phyloP scores from a whole-genome alignment of 2,113 vertebrate genomes.

The Cygnus buccinator region DNA sequence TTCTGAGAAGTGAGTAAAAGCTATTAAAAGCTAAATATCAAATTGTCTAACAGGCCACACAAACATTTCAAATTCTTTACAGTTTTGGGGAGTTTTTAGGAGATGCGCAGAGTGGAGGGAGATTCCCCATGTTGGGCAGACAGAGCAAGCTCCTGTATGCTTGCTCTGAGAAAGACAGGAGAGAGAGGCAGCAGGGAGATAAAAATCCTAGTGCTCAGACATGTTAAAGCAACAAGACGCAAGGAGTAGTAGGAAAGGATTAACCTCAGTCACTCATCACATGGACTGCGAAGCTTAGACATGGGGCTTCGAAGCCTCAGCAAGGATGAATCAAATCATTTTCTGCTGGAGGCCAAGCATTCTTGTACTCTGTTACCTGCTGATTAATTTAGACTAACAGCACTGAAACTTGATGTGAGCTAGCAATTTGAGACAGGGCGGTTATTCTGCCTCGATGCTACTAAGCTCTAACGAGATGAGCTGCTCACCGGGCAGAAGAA shows the following conservation, averaged over 20 bases:
- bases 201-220: background rate
- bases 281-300: background rate
- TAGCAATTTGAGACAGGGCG: background rate
- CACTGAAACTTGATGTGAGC: background rate
- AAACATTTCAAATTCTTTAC: background rate
- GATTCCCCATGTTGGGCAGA: background rate
- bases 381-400: background rate
- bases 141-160: accelerated
- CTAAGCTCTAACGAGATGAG: background rate
- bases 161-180: background rate
- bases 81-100: background rate
- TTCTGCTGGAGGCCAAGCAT: constrained; percentile 15
- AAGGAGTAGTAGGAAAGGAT: background rate
- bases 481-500: constrained; percentile 37
- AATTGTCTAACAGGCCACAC: background rate
- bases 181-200: background rate
- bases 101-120: accelerated
- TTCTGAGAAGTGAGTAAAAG: background rate
- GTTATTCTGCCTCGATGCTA: background rate
- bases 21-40: background rate
- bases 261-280: background rate
- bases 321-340: background rate
- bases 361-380: background rate
- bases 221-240: background rate
- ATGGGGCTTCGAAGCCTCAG: accelerated